A percentile compares a stretch with the other conserved stretches of the same genome.
Conservation (phyloP, 1,140 invertebrate genomes). For the Oedothorax gibbosus region DNA sequence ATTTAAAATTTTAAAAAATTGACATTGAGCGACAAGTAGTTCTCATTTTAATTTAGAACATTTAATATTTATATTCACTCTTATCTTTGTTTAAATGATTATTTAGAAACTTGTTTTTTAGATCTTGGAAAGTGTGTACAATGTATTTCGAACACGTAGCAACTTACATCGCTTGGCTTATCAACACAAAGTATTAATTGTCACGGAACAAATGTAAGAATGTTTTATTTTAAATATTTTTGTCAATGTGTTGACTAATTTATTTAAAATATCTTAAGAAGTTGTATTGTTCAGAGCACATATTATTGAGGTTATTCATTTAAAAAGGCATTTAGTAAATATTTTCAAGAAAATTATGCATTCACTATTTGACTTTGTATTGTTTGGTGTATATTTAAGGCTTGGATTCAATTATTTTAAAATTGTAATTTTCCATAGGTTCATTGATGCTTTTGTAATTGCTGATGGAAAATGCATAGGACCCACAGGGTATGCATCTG, state of each 20-base stretch:
- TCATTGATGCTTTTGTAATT: conserved; percentile 43
- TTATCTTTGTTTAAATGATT: conserved; percentile 2
- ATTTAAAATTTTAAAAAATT: too few species aligned
- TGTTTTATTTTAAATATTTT: neutral
- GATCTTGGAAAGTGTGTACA: conserved; percentile 66
- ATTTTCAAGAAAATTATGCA: too few species aligned
- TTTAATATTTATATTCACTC: neutral
- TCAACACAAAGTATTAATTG: conserved; percentile 70
- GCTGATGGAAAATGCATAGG: conserved; percentile 30
- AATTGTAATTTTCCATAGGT: conserved; percentile 23
- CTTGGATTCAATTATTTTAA: neutral
- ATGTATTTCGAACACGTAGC: conserved; percentile 70
- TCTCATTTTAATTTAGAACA: neutral
- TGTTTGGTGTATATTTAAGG: too few species aligned
- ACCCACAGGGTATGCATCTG: conserved; percentile 30
- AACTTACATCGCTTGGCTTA: conserved; percentile 71
- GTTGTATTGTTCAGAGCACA: too few species aligned
- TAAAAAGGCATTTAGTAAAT: too few species aligned
- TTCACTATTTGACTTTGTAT: too few species aligned
- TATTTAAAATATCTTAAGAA: too few species aligned
- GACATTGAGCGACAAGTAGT: neutral
- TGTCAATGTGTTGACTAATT: too few species aligned
- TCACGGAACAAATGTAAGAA: conserved; percentile 70
- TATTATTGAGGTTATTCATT: too few species aligned
- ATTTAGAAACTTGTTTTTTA: conserved; percentile 18